phyloP scores from a whole-genome alignment of 2,797 vertebrate genomes.

The Hafferia zeledoni region DNA sequence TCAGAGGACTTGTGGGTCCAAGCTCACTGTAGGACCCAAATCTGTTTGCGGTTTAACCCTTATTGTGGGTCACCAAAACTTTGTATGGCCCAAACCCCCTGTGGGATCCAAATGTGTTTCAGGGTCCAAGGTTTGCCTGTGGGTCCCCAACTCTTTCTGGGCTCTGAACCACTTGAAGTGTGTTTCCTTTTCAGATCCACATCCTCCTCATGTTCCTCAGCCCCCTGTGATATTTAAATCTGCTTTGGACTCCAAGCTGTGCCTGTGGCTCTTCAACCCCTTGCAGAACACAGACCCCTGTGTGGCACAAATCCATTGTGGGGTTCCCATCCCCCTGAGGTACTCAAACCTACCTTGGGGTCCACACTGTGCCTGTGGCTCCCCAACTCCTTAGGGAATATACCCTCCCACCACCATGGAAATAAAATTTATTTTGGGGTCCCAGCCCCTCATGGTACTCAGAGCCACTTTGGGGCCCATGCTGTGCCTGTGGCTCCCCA shows the following conservation, averaged over 20 bases:
- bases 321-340: no score
- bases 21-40: not conserved
- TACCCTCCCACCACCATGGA: no score
- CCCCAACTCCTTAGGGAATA: accelerated
- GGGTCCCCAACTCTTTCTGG: not conserved
- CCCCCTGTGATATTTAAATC: not conserved
- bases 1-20: not conserved
- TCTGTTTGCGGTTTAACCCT: not conserved
- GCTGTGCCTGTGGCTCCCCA: not conserved
- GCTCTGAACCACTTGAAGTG: not conserved
- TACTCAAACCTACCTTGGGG: not conserved
- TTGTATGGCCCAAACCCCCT: not conserved
- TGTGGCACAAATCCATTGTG: not conserved
- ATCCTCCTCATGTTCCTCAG: not conserved
- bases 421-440: not conserved
- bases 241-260: not conserved
- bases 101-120: not conserved
- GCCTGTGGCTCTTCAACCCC: not conserved
- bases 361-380: not conserved
- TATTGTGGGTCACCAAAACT: not conserved
- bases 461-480: not conserved
- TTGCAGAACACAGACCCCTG: accelerated
- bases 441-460: accelerated
- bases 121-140: no score
- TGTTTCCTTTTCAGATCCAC: not conserved